Base-by-base conservation (phyloP, 2,797 vertebrate species). In the Tachyglossus aculeatus region DNA sequence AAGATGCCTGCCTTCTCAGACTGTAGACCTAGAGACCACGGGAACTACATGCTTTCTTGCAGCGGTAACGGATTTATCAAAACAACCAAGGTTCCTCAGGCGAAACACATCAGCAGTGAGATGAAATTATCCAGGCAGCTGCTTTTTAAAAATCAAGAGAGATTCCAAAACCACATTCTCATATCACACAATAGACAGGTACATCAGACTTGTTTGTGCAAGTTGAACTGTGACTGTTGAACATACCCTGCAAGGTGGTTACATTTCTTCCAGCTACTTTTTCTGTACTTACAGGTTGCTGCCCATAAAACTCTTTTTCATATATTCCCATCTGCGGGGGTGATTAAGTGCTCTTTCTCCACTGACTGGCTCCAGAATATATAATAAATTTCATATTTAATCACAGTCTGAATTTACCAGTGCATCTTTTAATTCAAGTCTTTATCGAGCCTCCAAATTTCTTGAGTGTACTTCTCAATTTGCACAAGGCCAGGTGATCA, bases 31-130 rank as follows among this genome's bases (percentile, higher is more conserved):
- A 58, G 64, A 74, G 78, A 56, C 59, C 74, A 75, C 63, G 55
- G 38, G 74, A 71, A 60, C 71, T 64, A 74, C 16, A 82, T 66
- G 80, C 34, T 77, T 51, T 68, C 58, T 76, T 72, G 58, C 73
- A 81, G 64, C 45, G 77, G 67, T 80, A 64, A 78, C 86, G 72
- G 76, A 85, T 61, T 38, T 63, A 65, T 76, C 80, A 60, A 85
- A 66, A 90, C 67, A 85, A 78, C 2, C 52, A 71, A 82, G 24
- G 65, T 78, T 74, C 67, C 65, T 5, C 12, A 83, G 74, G 58
- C 83, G 70, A 72, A 82, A 69, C 3, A 36, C 53, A 74, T 88
- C 80, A 78, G 64, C 58, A 78, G 67, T 63, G 57, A 84, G 55
- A 71, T 80, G 34, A 70, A 70, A 63, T 80, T 70, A 67, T 39